A percentile compares a stretch with the other conserved stretches of the same genome.
phyloP scores from a whole-genome alignment of 2,888 invertebrate species.

The Meliscaeva auricollis region DNA sequence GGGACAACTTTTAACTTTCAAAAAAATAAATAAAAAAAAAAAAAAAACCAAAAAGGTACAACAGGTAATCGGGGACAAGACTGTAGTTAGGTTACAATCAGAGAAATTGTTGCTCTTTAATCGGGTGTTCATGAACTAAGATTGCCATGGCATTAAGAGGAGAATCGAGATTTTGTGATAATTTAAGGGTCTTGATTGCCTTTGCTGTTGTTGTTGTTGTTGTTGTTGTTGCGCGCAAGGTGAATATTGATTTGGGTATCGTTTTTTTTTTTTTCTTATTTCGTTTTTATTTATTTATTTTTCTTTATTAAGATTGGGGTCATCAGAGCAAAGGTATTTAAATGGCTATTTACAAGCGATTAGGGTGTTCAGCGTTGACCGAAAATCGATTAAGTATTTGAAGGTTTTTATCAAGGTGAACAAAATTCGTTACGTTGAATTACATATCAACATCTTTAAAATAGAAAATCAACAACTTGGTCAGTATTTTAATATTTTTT shows the following conservation, averaged over 20 bases:
- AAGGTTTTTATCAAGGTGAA: no score
- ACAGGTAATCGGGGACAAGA: constrained; percentile 49
- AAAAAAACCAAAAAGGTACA: constrained; percentile 49
- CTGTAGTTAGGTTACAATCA: constrained; percentile 39
- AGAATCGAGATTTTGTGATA: constrained; percentile 33
- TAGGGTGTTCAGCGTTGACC: no score
- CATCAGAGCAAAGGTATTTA: constrained; percentile 16
- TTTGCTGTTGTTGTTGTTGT: not conserved
- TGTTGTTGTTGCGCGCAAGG: not conserved
- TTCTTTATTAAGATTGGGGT: constrained; percentile 3
- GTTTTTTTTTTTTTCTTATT: not conserved
- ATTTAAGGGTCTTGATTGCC: constrained; percentile 24
- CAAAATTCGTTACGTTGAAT: no score
- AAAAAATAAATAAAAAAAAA: not conserved
- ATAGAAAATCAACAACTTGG: no score
- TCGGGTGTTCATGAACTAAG: constrained; percentile 47
- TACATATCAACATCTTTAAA: no score
- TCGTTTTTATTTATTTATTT: no score
- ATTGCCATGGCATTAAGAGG: constrained; percentile 15
- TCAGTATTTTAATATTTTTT: no score
- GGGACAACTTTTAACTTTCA: constrained; percentile 14
- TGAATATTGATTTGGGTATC: constrained; percentile 22
- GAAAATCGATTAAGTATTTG: no score
- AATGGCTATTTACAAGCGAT: constrained; percentile 15
- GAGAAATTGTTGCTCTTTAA: constrained; percentile 67